Base-by-base conservation (phyloP, 2,113 vertebrate species). In the Hypomesus transpacificus region DNA sequence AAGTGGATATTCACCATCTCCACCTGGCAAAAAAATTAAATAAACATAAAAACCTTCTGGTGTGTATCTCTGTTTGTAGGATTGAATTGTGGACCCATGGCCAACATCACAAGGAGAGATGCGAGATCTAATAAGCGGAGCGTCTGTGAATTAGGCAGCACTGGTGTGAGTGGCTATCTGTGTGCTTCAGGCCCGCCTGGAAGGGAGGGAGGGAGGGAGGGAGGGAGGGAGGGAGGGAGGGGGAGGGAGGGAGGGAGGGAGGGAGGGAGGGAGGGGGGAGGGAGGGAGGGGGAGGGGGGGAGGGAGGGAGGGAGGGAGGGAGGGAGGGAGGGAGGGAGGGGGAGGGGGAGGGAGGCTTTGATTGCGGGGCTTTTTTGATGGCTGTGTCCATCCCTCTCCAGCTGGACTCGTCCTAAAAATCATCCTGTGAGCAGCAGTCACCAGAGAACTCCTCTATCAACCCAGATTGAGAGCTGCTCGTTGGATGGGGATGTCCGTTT, bases 71-170 rank as follows among this genome's bases (percentile, higher is more conserved):
- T 16, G 31, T 50, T 70, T 54, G 39, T 46, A 67, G 67, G 68
- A 80, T 80, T 80, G 68, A 58, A 71, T 71, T 58, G 71, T 56
- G 52, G 64, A 71, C 58, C 67, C 34, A 20, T n/a, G 51, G 59
- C 68, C 50, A 34, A 17, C 67, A 70, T 76, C 68, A 76, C 51
- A 80, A 63, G 59, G 51, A 76, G 57, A 14, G 22, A 3, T 13
- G 18, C 63, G 50, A 60, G 71, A 67, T 34, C 11, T 63, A 28
- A 59, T 74, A 61, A 70, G 22, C 6, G 61, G 26, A 52, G 68
- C 71, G 26, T 68, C 46, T 56, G 71, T 71, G 71, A 77, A 80
- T 77, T 68, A 77, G 74, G 58, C 68, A 74, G 68, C 28, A 39
- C 6, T 11, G 74, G n/a, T 46, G 21, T 16, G 14, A 68, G 70